Evolutionary conservation across 1,140 invertebrate genomes (phyloP).

Genomic region (Apis dorsata): DNA sequence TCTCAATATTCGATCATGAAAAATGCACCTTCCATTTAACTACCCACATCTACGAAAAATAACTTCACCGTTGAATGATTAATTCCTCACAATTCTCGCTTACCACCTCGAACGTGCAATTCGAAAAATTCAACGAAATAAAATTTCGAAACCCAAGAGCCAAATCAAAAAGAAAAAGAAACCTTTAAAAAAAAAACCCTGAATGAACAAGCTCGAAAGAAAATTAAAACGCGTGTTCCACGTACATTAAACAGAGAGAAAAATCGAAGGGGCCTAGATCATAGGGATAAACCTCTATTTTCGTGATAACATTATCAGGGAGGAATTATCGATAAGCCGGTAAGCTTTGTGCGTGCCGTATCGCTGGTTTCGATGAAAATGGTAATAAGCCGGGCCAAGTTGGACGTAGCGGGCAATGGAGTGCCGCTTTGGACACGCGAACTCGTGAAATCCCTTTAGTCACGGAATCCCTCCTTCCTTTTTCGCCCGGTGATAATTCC

Average conservation of each 20-base stretch:
- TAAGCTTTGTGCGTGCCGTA: conserved; percentile 19
- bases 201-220: too few relatives aligned
- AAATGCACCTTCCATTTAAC: too few relatives aligned
- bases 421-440: conserved; percentile 33
- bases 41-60: too few relatives aligned
- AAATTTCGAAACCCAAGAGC: too few relatives aligned
- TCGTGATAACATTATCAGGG: neutral
- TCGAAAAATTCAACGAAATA: too few relatives aligned
- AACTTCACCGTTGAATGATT: too few relatives aligned
- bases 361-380: conserved; percentile 32
- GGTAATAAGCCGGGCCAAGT: conserved; percentile 28
- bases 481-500: conserved; percentile 56
- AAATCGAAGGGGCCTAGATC: neutral
- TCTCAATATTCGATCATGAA: too few relatives aligned
- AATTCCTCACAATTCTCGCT: too few relatives aligned
- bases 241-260: neutral
- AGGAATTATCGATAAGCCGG: conserved; percentile 23
- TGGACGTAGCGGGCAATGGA: conserved; percentile 18
- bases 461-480: conserved; percentile 24
- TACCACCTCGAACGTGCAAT: too few relatives aligned
- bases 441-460: conserved; percentile 42
- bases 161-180: neutral
- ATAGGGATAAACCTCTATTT: neutral
- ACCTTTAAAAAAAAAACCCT: too few relatives aligned
- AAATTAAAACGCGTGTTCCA: neutral